Evolutionary conservation across 2,797 vertebrate species (phyloP).

Genomic region (Anguilla pacifica): DNA sequence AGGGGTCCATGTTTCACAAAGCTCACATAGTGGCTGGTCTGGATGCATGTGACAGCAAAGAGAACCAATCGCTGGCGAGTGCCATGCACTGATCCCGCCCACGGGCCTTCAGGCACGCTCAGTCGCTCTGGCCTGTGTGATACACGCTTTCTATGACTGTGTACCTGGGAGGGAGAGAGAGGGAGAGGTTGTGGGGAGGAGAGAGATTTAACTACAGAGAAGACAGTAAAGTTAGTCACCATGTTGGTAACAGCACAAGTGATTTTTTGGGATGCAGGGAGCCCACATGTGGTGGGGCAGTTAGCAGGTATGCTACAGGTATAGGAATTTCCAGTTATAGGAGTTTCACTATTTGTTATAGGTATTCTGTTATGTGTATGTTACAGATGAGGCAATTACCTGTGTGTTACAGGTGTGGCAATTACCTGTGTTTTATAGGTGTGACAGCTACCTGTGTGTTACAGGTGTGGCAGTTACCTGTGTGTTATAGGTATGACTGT

Average conservation of each 20-base stretch:
- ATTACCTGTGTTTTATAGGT: background rate
- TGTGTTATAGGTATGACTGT: background rate
- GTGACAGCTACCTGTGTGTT: background rate
- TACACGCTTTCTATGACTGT: constrained; percentile 72
- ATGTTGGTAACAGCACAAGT: background rate
- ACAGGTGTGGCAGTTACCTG: background rate
- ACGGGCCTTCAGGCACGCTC: constrained; percentile 53
- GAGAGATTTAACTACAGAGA: background rate
- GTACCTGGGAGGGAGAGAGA: constrained; percentile 66
- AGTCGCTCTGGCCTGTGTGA: constrained; percentile 65
- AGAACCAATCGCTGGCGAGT: constrained; percentile 74
- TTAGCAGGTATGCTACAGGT: background rate
- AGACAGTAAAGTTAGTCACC: background rate
- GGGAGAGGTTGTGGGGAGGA: background rate
- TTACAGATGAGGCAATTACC: background rate
- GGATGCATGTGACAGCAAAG: constrained; percentile 81
- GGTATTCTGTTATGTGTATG: background rate
- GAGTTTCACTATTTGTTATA: background rate
- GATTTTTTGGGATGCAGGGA: background rate
- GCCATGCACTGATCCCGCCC: constrained; percentile 57
- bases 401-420: background rate
- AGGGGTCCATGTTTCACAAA: constrained; percentile 74
- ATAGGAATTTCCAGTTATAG: too few species aligned
- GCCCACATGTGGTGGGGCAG: background rate
- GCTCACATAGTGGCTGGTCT: constrained; percentile 86